Percentiles rank a stretch among this genome's conserved stretches.
Conservation (phyloP, 2,888 invertebrate genomes). For the Drosophila pseudotakahashii region DNA sequence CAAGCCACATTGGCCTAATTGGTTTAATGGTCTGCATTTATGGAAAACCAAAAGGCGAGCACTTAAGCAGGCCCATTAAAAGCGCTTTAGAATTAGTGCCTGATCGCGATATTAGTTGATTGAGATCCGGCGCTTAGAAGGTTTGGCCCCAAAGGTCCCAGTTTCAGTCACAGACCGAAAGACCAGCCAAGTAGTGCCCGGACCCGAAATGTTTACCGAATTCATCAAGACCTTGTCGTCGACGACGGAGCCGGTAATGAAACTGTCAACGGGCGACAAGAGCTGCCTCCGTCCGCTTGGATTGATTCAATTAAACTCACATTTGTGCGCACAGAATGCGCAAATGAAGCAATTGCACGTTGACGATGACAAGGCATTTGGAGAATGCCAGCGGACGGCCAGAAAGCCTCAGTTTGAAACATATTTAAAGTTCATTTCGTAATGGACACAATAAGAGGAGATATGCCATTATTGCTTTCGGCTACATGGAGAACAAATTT, state of each 20-base stretch:
- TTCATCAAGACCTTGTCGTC: constrained; percentile 62
- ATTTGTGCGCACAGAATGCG: constrained; percentile 49
- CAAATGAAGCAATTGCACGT: constrained; percentile 51
- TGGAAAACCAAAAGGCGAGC: constrained; percentile 44
- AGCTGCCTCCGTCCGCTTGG: constrained; percentile 5
- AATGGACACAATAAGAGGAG: constrained; percentile 37
- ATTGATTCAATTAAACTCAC: constrained; percentile 56
- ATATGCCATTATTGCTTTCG: constrained; percentile 14
- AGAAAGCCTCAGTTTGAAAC: constrained; percentile 6
- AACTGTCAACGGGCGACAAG: constrained; percentile 47
- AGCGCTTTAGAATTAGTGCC: constrained; percentile 42
- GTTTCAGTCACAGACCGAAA: neutral
- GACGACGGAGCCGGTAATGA: constrained; percentile 52
- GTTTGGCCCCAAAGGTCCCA: constrained; percentile 7
- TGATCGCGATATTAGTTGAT: constrained; percentile 60
- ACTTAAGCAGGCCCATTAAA: constrained; percentile 53
- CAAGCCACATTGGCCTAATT: constrained; percentile 57
- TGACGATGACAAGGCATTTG: constrained; percentile 49
- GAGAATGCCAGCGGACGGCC: constrained; percentile 31
- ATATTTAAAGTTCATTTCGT: constrained; percentile 53
- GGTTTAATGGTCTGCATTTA: constrained; percentile 60
- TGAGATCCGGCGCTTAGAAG: constrained; percentile 43
- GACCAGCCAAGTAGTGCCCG: constrained; percentile 14
- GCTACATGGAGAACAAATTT: neutral
- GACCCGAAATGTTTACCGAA: constrained; percentile 44